A percentile compares a stretch with the other conserved stretches of the same genome.
Evolutionary conservation across 2,797 vertebrate species (phyloP).

Genomic region (Knipowitschia caucasica): DNA sequence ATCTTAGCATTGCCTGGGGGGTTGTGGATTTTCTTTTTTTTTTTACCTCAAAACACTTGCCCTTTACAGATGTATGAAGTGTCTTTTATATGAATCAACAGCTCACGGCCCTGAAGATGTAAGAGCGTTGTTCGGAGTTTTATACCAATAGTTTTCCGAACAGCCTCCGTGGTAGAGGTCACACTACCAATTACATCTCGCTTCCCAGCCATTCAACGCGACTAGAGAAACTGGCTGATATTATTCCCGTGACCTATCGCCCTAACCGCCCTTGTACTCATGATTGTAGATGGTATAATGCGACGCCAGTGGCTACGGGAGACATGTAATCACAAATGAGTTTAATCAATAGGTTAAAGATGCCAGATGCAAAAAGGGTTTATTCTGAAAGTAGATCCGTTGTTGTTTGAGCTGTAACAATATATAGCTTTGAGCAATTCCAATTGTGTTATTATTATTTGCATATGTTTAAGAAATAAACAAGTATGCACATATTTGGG

Average conservation of each 20-base stretch:
- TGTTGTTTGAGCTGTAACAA: neutral
- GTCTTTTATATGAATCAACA: conserved; percentile 29
- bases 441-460: too few species aligned
- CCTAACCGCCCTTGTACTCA: conserved; percentile 5
- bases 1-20: conserved; percentile 26
- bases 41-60: conserved; percentile 46
- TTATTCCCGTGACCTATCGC: conserved; percentile 10
- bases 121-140: conserved; percentile 41
- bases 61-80: conserved; percentile 45
- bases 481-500: too few species aligned
- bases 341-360: conserved; percentile 10
- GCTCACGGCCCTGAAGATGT: conserved; percentile 41
- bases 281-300: neutral
- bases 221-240: conserved; percentile 27
- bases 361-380: conserved; percentile 1
- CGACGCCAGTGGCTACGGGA: neutral
- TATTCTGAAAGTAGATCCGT: neutral
- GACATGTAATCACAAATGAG: conserved; percentile 3
- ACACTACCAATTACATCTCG: conserved; percentile 19
- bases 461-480: too few species aligned
- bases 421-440: neutral
- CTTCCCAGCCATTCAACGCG: conserved; percentile 22
- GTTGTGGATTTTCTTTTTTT: conserved; percentile 21
- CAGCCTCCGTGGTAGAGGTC: conserved; percentile 27
- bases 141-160: conserved; percentile 4